Evolutionary conservation across 2,888 invertebrate species (phyloP).

Genomic region (Balanococcus diminutus): DNA sequence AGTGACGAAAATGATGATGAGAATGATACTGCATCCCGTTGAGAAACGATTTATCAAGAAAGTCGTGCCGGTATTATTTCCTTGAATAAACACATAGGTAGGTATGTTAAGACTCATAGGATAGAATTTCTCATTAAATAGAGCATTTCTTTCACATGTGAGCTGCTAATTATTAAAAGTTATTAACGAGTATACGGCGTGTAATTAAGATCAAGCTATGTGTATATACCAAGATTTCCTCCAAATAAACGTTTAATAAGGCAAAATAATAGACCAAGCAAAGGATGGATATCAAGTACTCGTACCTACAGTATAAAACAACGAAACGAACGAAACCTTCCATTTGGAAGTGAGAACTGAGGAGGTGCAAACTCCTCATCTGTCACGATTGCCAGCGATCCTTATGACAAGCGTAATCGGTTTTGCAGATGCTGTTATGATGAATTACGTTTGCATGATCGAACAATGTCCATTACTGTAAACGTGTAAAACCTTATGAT

Average conservation of each 20-base stretch:
- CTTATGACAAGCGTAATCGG: slow-evolving; percentile 18
- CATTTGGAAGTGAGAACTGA: too few relatives aligned
- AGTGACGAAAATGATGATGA: neutral
- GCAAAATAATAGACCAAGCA: neutral
- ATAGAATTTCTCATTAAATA: slow-evolving; percentile 24
- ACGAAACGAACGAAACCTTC: neutral
- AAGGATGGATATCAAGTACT: neutral
- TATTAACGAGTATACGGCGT: neutral
- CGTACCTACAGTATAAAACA: too few relatives aligned
- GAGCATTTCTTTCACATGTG: slow-evolving; percentile 26
- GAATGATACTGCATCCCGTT: neutral
- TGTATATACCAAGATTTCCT: slow-evolving; percentile 12
- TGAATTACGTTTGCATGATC: slow-evolving; percentile 32
- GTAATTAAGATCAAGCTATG: neutral
- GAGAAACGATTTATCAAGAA: slow-evolving; percentile 12
- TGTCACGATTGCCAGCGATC: slow-evolving; percentile 10
- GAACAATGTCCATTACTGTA: slow-evolving; percentile 17
- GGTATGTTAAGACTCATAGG: neutral
- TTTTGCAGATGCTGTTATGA: slow-evolving; percentile 27
- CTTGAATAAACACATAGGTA: neutral
- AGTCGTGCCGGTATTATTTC: neutral
- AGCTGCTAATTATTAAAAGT: neutral
- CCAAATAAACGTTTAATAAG: neutral
- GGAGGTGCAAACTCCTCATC: neutral
- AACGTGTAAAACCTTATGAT: slow-evolving; percentile 18